These are phyloP conservation scores for Clarias platycephalus DNA, from an alignment of 2,797 vertebrate species.

Conservation along the genomic window DNA sequence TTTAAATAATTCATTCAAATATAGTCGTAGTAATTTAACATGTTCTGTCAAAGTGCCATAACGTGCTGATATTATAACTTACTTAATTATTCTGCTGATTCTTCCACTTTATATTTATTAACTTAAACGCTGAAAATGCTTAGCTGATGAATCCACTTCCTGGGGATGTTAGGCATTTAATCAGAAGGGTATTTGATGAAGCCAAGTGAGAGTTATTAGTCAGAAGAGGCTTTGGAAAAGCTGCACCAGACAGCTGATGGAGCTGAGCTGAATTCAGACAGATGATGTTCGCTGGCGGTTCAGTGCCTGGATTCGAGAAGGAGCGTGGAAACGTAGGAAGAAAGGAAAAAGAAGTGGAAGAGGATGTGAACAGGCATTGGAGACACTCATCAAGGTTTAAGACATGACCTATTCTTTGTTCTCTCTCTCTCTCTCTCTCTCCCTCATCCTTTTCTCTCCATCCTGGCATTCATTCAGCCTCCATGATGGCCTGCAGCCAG, in stretches of 20 bases:
- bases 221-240: conserved; percentile 18
- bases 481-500: background rate
- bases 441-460: background rate
- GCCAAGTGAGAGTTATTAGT: conserved; percentile 18
- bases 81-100: conserved; percentile 20
- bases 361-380: background rate
- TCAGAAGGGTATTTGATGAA: conserved; percentile 13
- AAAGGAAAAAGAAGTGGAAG: background rate
- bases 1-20: background rate
- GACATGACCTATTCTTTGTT: no score
- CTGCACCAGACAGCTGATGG: conserved; percentile 7
- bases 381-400: background rate
- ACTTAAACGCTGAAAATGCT: conserved; percentile 21
- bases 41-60: background rate
- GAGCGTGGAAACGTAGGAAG: background rate
- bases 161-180: conserved; percentile 39
- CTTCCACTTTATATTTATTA: conserved; percentile 5
- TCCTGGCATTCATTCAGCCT: background rate
- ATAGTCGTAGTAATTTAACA: background rate
- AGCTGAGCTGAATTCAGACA: conserved; percentile 52
- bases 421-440: background rate
- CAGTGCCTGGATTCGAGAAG: conserved; percentile 40
- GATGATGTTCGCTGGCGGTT: conserved; percentile 59
- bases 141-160: conserved; percentile 25
- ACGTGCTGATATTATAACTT: background rate